Base-by-base conservation (phyloP, 2,113 vertebrate species). In the Heterotis niloticus region DNA sequence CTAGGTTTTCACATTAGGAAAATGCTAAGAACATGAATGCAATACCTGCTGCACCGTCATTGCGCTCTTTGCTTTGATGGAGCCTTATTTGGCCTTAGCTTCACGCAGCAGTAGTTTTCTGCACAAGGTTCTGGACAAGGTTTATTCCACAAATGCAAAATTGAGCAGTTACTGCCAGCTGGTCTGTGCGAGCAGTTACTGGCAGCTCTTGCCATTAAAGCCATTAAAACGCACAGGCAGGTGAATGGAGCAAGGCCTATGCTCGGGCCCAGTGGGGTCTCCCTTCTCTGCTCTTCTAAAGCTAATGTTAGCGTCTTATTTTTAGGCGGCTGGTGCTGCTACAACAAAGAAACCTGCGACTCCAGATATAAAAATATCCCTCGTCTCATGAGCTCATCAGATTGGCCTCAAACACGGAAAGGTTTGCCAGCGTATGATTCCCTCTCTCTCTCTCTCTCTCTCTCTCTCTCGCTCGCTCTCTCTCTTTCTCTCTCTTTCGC, bases 311-410 rank as follows among this genome's bases (percentile, higher is more conserved):
- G 87, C 86, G 29, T 82, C 70, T 88, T 90, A 87, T 91, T 90
- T 91, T 90, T 90, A 93, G 93, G 93, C 71, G 92, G 90, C 65
- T 88, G 88, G 91, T 93, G 91, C 89, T 95, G 92, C 79, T 89
- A 94, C 90, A 94, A 91, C 87, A 94, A 88, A 86, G 91, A 94
- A 86, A 93, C 90, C 82, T 94, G 90, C 78, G 89, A 94, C 89
- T 89, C 86, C 80, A 91, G 94, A 87, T 94, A 91, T 87, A 92
- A 92, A 91, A 92, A 91, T 89, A 90, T 90, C 83, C 92, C 89
- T 64, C 87, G 88, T 23, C 89, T 94, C 79, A 93, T 94, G 92
- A 93, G 92, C 89, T 94, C 85, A 71, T 82, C 88, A 0, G 89
- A 86, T 59, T 94, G 92, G 92, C 89, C 90, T 77, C 89, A 90